Conservation (phyloP, 2,797 vertebrate species). For the Anabacerthia variegaticeps region DNA sequence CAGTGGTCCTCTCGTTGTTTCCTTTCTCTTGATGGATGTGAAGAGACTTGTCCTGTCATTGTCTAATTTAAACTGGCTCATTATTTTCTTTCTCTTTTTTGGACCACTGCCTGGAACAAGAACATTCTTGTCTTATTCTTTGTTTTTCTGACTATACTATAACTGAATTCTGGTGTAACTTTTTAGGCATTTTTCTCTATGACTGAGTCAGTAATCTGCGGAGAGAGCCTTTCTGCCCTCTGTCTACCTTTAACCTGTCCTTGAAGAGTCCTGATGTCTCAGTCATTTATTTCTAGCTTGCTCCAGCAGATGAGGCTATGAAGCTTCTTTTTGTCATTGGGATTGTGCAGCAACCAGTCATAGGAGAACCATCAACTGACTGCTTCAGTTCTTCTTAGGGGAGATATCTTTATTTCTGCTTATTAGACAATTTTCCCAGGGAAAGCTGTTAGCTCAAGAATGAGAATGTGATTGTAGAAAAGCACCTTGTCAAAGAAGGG, state of each 20-base stretch:
- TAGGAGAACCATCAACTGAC: neutral
- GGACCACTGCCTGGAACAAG: neutral
- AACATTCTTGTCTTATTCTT: neutral
- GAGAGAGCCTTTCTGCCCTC: neutral
- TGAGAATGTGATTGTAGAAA: neutral
- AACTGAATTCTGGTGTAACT: neutral
- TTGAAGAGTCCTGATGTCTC: neutral
- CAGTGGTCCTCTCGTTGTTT: accelerated
- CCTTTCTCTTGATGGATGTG: neutral
- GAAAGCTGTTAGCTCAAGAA: neutral
- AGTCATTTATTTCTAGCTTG: neutral
- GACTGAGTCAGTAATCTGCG: neutral
- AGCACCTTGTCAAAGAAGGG: neutral
- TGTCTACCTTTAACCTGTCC: neutral
- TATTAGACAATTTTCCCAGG: neutral
- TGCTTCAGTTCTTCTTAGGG: neutral
- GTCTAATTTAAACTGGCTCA: neutral
- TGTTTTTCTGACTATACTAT: neutral
- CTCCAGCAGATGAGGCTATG: neutral
- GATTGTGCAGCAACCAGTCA: neutral
- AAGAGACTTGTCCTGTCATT: neutral
- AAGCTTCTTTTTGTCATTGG: neutral
- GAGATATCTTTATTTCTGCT: neutral
- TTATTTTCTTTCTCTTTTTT: neutral
- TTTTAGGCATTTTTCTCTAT: neutral